These are phyloP conservation scores for Oxyura jamaicensis DNA, from an alignment of 2,113 vertebrate species.

Conservation along the genomic window DNA sequence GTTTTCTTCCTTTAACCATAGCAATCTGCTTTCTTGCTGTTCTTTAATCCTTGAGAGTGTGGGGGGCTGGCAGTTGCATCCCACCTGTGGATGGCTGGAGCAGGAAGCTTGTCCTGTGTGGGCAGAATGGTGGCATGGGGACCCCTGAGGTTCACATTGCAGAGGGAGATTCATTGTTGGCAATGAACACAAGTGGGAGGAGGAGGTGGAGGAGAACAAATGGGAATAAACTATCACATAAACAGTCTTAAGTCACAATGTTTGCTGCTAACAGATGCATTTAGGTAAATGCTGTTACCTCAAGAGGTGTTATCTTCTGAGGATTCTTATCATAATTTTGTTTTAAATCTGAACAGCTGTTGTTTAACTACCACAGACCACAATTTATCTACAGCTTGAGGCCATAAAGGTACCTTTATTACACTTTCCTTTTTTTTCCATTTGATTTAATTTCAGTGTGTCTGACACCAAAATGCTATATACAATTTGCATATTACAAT, in stretches of 20 bases:
- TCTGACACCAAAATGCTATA: slow-evolving; percentile 75
- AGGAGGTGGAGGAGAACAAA: slow-evolving; percentile 26
- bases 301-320: slow-evolving; percentile 86
- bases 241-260: slow-evolving; percentile 65
- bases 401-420: slow-evolving; percentile 85
- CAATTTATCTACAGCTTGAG: slow-evolving; percentile 91
- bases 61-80: background rate
- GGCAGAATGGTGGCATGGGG: background rate
- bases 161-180: background rate
- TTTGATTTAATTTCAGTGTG: slow-evolving; percentile 84
- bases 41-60: slow-evolving; percentile 36
- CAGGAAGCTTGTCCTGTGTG: background rate
- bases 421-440: slow-evolving; percentile 77
- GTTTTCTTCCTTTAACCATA: slow-evolving; percentile 52
- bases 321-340: slow-evolving; percentile 93
- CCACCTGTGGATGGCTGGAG: slow-evolving; percentile 17
- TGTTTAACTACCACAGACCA: slow-evolving; percentile 93
- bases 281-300: slow-evolving; percentile 85
- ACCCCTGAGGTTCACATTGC: background rate
- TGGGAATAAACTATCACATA: slow-evolving; percentile 62
- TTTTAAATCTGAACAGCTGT: slow-evolving; percentile 93
- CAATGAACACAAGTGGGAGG: background rate
- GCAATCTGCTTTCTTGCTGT: slow-evolving; percentile 24
- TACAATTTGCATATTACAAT: slow-evolving; percentile 82
- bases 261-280: slow-evolving; percentile 79